Evolutionary conservation across 2,888 invertebrate species (phyloP).

Genomic region (Globia sparganii): DNA sequence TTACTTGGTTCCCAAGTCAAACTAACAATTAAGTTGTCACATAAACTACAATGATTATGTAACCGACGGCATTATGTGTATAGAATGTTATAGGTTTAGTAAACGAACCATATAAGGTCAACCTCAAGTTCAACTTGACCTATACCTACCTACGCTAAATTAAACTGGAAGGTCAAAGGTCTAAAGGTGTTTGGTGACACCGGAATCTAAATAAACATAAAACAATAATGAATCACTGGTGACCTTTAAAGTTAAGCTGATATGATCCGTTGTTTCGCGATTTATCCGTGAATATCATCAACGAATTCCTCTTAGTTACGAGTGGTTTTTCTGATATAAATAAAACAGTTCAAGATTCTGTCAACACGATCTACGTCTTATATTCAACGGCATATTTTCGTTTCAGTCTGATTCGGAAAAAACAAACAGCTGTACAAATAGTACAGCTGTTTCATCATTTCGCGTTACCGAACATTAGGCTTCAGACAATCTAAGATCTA

Average conservation of each 20-base stretch:
- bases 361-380: background rate
- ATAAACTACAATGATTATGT: conserved; percentile 33
- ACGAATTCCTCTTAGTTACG: background rate
- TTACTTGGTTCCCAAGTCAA: conserved; percentile 30
- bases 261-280: conserved; percentile 4
- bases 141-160: conserved; percentile 23
- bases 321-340: conserved; percentile 15
- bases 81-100: background rate
- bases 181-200: conserved; percentile 12
- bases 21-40: conserved; percentile 50
- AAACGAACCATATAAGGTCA: conserved; percentile 1
- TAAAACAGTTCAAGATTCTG: conserved; percentile 15
- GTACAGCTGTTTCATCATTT: background rate
- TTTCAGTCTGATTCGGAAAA: background rate
- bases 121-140: conserved; percentile 40
- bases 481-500: background rate
- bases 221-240: conserved; percentile 29
- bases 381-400: conserved; percentile 8
- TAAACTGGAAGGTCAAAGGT: conserved; percentile 31
- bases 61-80: background rate
- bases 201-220: conserved; percentile 14
- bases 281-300: conserved; percentile 20
- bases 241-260: conserved; percentile 20
- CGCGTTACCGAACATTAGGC: background rate
- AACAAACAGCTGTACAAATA: background rate